Conservation (phyloP, 2,888 invertebrate genomes). For the Coremacera marginata region DNA sequence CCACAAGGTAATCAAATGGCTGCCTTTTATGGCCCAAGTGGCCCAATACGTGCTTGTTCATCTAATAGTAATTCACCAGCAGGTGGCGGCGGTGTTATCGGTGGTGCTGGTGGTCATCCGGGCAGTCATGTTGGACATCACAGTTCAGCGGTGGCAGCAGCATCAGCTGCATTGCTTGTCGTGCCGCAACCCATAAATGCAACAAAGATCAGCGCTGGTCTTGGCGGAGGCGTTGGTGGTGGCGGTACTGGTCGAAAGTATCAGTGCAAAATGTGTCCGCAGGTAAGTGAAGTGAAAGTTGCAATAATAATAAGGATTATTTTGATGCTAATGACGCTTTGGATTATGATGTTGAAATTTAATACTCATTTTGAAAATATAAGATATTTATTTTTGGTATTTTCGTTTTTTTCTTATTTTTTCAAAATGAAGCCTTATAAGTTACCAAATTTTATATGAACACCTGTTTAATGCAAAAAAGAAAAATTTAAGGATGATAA, state of each 20-base stretch:
- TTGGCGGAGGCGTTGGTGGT: conserved; percentile 50
- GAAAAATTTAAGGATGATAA: too few relatives aligned
- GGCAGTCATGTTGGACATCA: conserved; percentile 70
- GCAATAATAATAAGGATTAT: too few relatives aligned
- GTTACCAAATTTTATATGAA: too few relatives aligned
- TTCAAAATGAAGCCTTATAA: too few relatives aligned
- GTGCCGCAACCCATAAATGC: conserved; percentile 90
- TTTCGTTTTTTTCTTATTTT: too few relatives aligned
- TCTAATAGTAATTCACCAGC: conserved; percentile 58
- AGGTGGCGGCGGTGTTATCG: conserved; percentile 62
- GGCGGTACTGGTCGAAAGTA: conserved; percentile 79
- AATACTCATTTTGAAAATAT: too few relatives aligned
- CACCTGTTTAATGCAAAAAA: too few relatives aligned
- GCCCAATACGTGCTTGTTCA: conserved; percentile 52
- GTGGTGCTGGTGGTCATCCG: conserved; percentile 55
- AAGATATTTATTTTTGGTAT: too few relatives aligned
- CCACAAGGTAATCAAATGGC: conserved; percentile 60
- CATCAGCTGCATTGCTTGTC: conserved; percentile 80
- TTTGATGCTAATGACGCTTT: too few relatives aligned
- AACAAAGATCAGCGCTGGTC: conserved; percentile 72
- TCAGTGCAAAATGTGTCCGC: conserved; percentile 97
- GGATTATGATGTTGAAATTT: too few relatives aligned
- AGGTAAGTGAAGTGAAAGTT: conserved; percentile 76
- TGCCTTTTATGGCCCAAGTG: conserved; percentile 53
- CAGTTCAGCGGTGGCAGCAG: conserved; percentile 72